Evolutionary conservation across 53 echinoderm and acorn worm genomes (phyloP), one percentile per base, ranked within the genome.

Genomic region (Henricia sp.): DNA sequence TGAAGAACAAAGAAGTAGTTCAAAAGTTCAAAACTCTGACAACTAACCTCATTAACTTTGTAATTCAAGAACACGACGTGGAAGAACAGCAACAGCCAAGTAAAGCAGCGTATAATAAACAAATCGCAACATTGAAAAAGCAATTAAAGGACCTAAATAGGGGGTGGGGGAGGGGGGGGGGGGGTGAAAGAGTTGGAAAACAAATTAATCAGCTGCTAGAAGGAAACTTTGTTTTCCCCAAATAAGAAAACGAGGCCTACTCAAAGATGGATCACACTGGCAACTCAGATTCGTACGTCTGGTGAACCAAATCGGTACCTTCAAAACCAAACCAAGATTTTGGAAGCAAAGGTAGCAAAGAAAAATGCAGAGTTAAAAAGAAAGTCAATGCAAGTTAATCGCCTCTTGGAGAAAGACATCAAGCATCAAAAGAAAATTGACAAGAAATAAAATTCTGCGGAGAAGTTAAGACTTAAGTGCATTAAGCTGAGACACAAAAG

Each of bases 91-190:
- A 42, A 20, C 14, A 14, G 21, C 4, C 57, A 56, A 56, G 57
- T n/a, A n/a, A n/a, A 69, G 69, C 46, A 69, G 69, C 69, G 21
- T 69, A 69, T 69, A 41, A 69, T n/a, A 66, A 37, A 37, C 34
- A 37, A 66, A 32, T 66, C 67, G 37, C 33, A 35, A 37, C 36
- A 66, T 37, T 66, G 33, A 29, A 66, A 66, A 34, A 16, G 19
- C 0, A 0, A 37, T 6, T 0, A 5, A 66, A 37, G 19, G 19
- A 0, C 3, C 39, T 37, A 20, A n/a, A n/a, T n/a, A n/a, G n/a
- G n/a, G n/a, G n/a, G n/a, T n/a, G n/a, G n/a, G n/a, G n/a, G n/a
- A n/a, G n/a, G n/a, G n/a, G n/a, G n/a, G n/a, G n/a, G n/a, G n/a
- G n/a, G n/a, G n/a, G n/a, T n/a, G n/a, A n/a, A n/a, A n/a, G n/a